Conservation (phyloP, 2,113 vertebrate genomes). For the Tonatia bakeri region DNA sequence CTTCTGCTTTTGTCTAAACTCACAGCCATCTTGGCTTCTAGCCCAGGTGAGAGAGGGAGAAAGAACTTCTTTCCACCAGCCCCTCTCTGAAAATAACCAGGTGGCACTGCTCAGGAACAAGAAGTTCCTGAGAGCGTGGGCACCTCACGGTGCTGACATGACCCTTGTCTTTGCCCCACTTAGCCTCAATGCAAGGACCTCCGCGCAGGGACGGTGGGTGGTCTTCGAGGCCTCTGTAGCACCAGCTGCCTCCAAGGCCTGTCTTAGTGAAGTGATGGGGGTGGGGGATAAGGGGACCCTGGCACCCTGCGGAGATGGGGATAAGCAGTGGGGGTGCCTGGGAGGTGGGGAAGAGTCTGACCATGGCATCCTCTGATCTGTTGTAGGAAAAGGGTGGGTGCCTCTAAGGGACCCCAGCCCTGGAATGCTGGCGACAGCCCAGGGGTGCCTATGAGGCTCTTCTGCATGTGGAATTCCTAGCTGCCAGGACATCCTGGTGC, state of each 20-base stretch:
- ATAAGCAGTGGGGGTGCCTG: background rate
- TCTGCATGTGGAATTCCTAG: background rate
- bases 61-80: slow-evolving; percentile 20
- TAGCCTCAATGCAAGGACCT: background rate
- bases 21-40: slow-evolving; percentile 32
- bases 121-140: slow-evolving; percentile 7
- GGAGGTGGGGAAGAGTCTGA: background rate
- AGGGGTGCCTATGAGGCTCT: background rate
- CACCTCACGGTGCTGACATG: background rate
- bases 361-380: background rate
- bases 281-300: background rate
- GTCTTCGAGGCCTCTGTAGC: background rate
- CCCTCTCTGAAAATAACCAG: slow-evolving; percentile 44
- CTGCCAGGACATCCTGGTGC: background rate
- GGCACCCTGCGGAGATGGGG: background rate
- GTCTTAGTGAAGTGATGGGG: background rate
- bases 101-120: slow-evolving; percentile 42
- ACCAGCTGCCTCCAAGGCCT: background rate
- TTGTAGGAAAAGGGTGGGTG: background rate
- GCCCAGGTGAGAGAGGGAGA: slow-evolving; percentile 22
- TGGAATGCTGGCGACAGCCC: background rate
- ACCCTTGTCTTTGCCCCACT: background rate
- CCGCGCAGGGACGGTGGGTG: background rate
- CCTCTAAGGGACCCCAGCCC: background rate
- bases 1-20: slow-evolving; percentile 4